Conservation (phyloP, 2,888 invertebrate species). For the Diabrotica balteata region DNA sequence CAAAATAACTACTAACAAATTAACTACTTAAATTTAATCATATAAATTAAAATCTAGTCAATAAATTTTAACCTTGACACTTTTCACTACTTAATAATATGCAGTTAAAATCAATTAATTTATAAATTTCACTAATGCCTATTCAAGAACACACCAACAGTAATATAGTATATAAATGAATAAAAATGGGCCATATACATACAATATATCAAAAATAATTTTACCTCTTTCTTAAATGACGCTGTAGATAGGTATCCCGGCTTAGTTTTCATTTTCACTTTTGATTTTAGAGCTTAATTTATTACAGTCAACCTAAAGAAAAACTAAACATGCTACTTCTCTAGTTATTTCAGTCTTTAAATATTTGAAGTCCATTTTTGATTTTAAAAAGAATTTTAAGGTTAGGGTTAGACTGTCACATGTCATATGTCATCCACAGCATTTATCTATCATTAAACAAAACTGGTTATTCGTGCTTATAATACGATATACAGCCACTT, state of each 20-base stretch:
- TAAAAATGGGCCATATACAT: too few relatives aligned
- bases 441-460: too few relatives aligned
- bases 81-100: background rate
- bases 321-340: conserved; percentile 28
- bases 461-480: too few relatives aligned
- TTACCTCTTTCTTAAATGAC: conserved; percentile 22
- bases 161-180: too few relatives aligned
- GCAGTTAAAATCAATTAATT: background rate
- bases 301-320: conserved; percentile 10
- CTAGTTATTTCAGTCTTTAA: conserved; percentile 30
- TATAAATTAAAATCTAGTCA: conserved; percentile 5
- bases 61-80: conserved; percentile 22
- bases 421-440: background rate
- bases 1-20: background rate
- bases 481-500: too few relatives aligned
- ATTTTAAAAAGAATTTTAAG: conserved; percentile 25
- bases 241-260: conserved; percentile 10
- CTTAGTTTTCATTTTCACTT: conserved; percentile 18
- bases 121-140: too few relatives aligned
- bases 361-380: conserved; percentile 35
- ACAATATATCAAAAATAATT: background rate
- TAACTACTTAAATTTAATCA: conserved; percentile 4
- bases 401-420: conserved; percentile 27
- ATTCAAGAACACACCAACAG: too few relatives aligned
- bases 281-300: background rate